Percentiles rank a stretch among this genome's conserved stretches.
phyloP scores from a whole-genome alignment of 1,140 invertebrate genomes.

The Micrasema minimum region DNA sequence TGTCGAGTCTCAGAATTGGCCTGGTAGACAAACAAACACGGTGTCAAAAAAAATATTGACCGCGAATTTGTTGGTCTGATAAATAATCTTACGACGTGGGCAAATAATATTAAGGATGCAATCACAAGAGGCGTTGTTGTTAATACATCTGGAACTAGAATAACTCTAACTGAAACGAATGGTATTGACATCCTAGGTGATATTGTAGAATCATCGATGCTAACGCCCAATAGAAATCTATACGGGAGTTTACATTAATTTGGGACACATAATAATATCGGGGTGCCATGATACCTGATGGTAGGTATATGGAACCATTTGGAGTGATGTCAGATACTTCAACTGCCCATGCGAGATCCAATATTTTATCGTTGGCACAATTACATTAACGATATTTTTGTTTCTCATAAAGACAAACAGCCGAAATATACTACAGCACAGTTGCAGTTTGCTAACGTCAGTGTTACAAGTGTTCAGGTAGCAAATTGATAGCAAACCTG shows the following conservation, averaged over 20 bases:
- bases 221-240: constrained; percentile 59
- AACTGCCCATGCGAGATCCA: constrained; percentile 64
- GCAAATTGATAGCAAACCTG: constrained; percentile 57
- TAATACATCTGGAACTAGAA: constrained; percentile 54
- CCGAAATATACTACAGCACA: constrained; percentile 64
- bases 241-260: constrained; percentile 67
- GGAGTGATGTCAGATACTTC: constrained; percentile 59
- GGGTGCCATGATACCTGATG: constrained; percentile 64
- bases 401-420: constrained; percentile 17
- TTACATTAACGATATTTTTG: constrained; percentile 60
- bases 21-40: constrained; percentile 46
- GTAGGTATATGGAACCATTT: constrained; percentile 57
- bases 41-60: constrained; percentile 49
- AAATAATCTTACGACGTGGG: constrained; percentile 57
- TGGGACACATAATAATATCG: constrained; percentile 61
- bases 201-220: constrained; percentile 60
- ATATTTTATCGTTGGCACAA: constrained; percentile 62
- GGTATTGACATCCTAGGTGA: constrained; percentile 67
- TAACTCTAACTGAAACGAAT: constrained; percentile 62
- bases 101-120: constrained; percentile 58
- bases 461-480: constrained; percentile 66
- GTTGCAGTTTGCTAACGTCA: constrained; percentile 72
- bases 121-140: constrained; percentile 57
- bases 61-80: constrained; percentile 51
- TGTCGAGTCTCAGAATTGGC: constrained; percentile 55